Evolutionary conservation across 2,113 vertebrate genomes (phyloP).

Genomic region (Corydoras sp.): DNA sequence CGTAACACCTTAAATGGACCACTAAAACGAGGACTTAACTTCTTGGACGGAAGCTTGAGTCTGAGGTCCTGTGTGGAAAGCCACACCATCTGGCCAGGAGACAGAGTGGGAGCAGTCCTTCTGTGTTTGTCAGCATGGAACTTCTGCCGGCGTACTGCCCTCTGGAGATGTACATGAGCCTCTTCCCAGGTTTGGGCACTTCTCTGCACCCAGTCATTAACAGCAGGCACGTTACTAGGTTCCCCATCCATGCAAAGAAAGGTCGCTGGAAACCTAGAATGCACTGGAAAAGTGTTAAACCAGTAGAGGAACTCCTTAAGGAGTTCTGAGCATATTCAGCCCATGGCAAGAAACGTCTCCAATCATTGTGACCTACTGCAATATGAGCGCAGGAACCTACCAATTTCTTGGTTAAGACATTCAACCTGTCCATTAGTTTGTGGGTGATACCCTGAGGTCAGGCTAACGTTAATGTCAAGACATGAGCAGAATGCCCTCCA

Average conservation of each 20-base stretch:
- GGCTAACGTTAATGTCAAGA: too few species aligned
- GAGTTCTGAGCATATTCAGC: neutral
- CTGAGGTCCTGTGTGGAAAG: neutral
- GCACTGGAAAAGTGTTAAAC: neutral
- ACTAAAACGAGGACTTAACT: neutral
- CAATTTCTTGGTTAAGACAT: too few species aligned
- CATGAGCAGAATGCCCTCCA: too few species aligned
- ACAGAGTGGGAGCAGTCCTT: neutral
- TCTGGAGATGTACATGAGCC: neutral
- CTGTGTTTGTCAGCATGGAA: neutral
- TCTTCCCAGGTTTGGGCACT: neutral
- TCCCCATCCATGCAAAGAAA: neutral
- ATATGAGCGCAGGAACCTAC: neutral
- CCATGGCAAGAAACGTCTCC: neutral
- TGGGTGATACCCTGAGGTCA: too few species aligned
- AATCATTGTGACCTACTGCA: neutral
- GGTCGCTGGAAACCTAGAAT: conserved; percentile 2
- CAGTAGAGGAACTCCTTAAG: neutral
- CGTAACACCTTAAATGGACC: too few species aligned
- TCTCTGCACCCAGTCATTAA: neutral
- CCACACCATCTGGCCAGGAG: neutral
- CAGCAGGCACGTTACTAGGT: neutral
- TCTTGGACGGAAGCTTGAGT: neutral
- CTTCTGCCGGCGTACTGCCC: neutral
- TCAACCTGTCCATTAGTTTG: too few species aligned